Percentiles rank a stretch among this genome's conserved stretches.
Evolutionary conservation across 2,797 vertebrate genomes (phyloP).

Genomic region (Carapus acus): DNA sequence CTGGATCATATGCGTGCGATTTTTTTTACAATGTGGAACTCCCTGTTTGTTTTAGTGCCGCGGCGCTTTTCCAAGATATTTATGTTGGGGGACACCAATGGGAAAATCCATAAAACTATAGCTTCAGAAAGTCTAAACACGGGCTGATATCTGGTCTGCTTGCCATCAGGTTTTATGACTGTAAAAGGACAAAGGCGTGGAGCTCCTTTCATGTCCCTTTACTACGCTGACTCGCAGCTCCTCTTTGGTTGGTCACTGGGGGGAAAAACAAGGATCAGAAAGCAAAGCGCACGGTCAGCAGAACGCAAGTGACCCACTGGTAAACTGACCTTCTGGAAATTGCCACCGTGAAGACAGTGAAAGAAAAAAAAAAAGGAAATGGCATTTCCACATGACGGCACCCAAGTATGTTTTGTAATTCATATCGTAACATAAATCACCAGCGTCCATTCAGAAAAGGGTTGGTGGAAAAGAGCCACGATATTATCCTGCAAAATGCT

Average conservation of each 20-base stretch:
- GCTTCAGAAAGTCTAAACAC: conserved; percentile 56
- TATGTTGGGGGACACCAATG: conserved; percentile 29
- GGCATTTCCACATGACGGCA: conserved; percentile 46
- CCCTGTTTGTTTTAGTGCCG: conserved; percentile 41
- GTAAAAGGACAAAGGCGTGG: conserved; percentile 54
- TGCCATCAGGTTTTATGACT: conserved; percentile 59
- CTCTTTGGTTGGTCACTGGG: conserved; percentile 49
- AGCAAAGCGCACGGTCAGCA: conserved; percentile 51
- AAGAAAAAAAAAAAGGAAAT: conserved; percentile 47
- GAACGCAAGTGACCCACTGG: conserved; percentile 42
- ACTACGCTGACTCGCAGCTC: conserved; percentile 41
- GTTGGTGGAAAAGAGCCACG: not conserved
- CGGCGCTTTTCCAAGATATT: conserved; percentile 41
- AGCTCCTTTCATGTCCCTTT: conserved; percentile 58
- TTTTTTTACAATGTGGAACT: conserved; percentile 45
- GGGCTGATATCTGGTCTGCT: conserved; percentile 53
- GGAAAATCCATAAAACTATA: conserved; percentile 59
- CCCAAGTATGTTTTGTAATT: conserved; percentile 8
- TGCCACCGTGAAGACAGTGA: conserved; percentile 27
- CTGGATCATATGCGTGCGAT: conserved; percentile 37
- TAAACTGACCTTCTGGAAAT: conserved; percentile 40
- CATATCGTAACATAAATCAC: conserved; percentile 13
- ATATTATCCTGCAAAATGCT: not conserved
- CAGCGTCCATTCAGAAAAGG: not conserved
- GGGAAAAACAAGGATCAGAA: conserved; percentile 38